Evolutionary conservation across 1,140 invertebrate species (phyloP).

Genomic region (Pseudachorutes palmiensis): DNA sequence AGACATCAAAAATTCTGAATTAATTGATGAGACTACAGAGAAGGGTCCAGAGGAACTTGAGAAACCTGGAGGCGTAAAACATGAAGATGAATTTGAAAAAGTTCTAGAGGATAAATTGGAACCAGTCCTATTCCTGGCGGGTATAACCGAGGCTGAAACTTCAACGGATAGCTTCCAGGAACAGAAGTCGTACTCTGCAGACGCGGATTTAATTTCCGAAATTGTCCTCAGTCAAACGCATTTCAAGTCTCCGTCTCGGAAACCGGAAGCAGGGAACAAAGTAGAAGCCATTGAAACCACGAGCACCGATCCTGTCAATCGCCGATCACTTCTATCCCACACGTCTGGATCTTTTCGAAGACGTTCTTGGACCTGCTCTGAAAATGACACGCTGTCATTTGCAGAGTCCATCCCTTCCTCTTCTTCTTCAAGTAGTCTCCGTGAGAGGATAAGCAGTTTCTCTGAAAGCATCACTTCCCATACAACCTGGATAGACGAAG

Average conservation of each 20-base stretch:
- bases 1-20: neutral
- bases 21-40: neutral
- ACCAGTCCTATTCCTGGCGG: neutral
- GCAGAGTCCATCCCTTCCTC: conserved; percentile 23
- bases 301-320: neutral
- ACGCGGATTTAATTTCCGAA: neutral
- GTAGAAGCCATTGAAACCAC: too few relatives aligned
- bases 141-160: neutral
- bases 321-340: neutral
- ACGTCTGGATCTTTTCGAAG: conserved; percentile 14
- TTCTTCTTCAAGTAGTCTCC: neutral
- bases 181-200: too few relatives aligned
- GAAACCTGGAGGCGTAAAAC: neutral
- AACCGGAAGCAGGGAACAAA: neutral
- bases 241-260: neutral
- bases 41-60: neutral
- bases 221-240: neutral
- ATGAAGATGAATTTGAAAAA: conserved; percentile 11
- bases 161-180: neutral
- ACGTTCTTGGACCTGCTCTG: conserved; percentile 33
- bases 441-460: neutral
- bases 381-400: conserved; percentile 15
- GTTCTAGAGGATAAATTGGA: conserved; percentile 2
- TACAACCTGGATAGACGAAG: conserved; percentile 37
- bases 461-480: neutral